Evolutionary conservation across 1,140 invertebrate genomes (phyloP), one percentile per base, ranked within the genome.

Genomic region (Helicoverpa armigera): DNA sequence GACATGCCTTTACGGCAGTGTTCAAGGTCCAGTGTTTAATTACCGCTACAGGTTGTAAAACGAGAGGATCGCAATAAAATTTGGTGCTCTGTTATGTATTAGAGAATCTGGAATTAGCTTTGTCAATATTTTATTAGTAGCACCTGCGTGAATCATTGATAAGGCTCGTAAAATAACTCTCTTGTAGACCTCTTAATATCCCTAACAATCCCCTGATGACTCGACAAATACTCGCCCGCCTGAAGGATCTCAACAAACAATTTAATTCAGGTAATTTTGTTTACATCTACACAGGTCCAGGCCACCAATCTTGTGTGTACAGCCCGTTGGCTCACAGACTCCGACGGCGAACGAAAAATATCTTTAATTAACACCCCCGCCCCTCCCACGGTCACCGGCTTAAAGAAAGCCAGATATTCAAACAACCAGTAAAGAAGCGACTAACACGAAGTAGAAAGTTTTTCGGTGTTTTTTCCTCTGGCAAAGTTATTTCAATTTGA

Each of bases 401-500:
- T 53, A 70, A 70, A 70, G 67, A 70, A 70, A 70, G 51, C 48
- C 48, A 65, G 50, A 60, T 54, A 77, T 77, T 77, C 61, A 65
- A 77, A 77, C 61, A 77, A 67, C 35, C 61, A 67, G 75, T 53
- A 70, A 54, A 65, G 51, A 50, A 53, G 18, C 75, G 61, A 77
- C 75, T 67, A 77, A 54, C 75, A 77, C 48, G 13, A 18, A 77
- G 61, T 63, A 51, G 14, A 63, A 77, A 77, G 60, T 54, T 77
- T 75, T 31, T 29, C 35, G 48, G 61, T 53, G 23, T 65, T 77
- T 77, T 77, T 70, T 53, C 67, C 65, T 75, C 29, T 77, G 13
- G 50, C 43, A 77, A 77, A 77, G 60, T 77, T 77, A 63, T 76
- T 77, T 65, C 75, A 77, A 65, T 77, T 77, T 67, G 18, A 77